Percentiles rank a stretch among this genome's conserved stretches.
Evolutionary conservation across 23 tunicate species (phyloP).

Genomic region (Phallusia fumigata): DNA sequence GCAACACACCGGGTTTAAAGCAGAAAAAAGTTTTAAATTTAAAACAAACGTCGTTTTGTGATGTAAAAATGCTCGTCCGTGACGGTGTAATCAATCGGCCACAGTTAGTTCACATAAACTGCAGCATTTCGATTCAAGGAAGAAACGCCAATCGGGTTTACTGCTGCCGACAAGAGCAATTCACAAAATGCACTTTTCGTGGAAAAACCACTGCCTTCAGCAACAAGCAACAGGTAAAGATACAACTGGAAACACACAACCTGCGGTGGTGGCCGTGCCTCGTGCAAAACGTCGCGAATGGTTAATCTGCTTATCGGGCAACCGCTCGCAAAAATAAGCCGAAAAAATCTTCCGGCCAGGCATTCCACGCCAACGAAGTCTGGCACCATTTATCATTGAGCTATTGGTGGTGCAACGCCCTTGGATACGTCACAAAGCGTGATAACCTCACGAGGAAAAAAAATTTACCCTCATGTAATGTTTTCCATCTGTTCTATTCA

Average conservation of each 20-base stretch:
- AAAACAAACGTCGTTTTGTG: neutral
- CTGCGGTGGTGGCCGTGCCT: neutral
- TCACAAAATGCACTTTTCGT: neutral
- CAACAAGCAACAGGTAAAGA: neutral
- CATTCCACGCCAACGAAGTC: no score
- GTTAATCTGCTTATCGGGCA: neutral
- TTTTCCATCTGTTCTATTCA: no score
- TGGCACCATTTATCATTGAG: no score
- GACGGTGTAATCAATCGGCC: neutral
- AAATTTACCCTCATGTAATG: no score
- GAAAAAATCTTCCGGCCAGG: no score
- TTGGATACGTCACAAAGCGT: no score
- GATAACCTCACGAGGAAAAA: no score
- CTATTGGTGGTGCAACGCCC: no score
- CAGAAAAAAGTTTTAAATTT: neutral
- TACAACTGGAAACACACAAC: neutral
- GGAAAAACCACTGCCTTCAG: neutral
- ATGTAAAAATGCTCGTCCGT: neutral
- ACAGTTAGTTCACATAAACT: neutral
- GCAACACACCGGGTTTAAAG: neutral
- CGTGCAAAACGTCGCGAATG: neutral
- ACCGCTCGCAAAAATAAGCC: neutral
- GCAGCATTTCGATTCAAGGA: neutral
- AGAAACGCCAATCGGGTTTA: neutral
- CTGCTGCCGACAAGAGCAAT: neutral